A percentile compares a stretch with the other conserved stretches of the same genome.
phyloP scores from a whole-genome alignment of 2,797 vertebrate species.

The Sternarchorhynchus goeldii region DNA sequence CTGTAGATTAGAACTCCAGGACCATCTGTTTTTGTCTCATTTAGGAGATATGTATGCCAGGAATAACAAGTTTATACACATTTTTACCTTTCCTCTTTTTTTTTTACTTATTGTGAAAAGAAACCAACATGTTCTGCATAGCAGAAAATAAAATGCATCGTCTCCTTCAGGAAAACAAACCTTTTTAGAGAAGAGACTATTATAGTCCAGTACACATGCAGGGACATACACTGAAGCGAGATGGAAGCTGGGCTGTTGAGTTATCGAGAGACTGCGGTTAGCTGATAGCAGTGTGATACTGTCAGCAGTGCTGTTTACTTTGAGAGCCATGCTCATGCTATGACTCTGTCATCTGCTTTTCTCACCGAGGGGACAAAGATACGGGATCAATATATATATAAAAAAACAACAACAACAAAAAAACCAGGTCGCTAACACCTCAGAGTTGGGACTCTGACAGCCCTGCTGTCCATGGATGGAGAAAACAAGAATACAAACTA shows the following conservation, averaged over 20 bases:
- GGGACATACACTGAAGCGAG: constrained; percentile 7
- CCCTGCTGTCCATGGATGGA: not conserved
- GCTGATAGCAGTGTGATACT: constrained; percentile 9
- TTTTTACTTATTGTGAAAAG: not conserved
- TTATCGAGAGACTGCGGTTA: constrained; percentile 12
- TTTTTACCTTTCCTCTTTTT: not conserved
- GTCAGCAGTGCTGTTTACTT: constrained; percentile 14
- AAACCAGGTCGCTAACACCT: not conserved
- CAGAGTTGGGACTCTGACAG: not conserved
- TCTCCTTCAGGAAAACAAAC: not conserved
- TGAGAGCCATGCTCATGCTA: not conserved
- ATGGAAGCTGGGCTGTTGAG: not conserved
- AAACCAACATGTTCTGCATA: not conserved
- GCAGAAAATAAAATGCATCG: constrained; percentile 13
- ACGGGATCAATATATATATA: not conserved
- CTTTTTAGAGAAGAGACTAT: not conserved
- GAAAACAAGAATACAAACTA: not conserved
- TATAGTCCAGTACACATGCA: not conserved
- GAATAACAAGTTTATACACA: no score
- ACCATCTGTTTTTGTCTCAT: no score
- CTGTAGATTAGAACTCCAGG: no score
- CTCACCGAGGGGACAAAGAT: not conserved
- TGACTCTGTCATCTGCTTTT: not conserved
- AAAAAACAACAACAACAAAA: not conserved
- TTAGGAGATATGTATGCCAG: no score